Percentiles rank a stretch among this genome's conserved stretches.
Evolutionary conservation across 2,797 vertebrate genomes (phyloP).

Genomic region (Coranthus polyacanthus): DNA sequence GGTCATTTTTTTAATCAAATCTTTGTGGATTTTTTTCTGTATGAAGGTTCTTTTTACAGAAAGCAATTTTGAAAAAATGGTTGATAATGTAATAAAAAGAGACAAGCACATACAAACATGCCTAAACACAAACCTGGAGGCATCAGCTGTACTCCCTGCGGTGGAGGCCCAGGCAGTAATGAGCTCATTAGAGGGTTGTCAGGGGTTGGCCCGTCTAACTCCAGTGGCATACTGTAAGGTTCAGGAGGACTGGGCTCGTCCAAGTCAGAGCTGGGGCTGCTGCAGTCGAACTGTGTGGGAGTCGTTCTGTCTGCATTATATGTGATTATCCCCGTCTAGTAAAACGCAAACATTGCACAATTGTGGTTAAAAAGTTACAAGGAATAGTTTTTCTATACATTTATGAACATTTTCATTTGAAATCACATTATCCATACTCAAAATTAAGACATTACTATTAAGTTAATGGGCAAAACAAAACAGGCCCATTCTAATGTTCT

Average conservation of each 20-base stretch:
- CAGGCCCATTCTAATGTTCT: too few species aligned
- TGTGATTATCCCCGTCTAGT: conserved; percentile 86
- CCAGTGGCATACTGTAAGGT: conserved; percentile 72
- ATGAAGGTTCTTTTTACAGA: too few species aligned
- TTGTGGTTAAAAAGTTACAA: background rate
- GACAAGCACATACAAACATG: conserved; percentile 45
- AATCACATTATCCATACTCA: too few species aligned
- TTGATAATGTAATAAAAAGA: too few species aligned
- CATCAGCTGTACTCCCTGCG: conserved; percentile 88
- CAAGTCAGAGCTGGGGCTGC: conserved; percentile 90
- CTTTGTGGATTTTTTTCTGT: too few species aligned
- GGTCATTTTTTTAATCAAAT: too few species aligned
- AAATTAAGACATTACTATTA: too few species aligned
- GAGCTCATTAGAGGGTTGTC: conserved; percentile 89
- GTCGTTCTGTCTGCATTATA: conserved; percentile 84
- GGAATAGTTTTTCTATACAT: too few species aligned
- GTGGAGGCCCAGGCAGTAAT: conserved; percentile 82
- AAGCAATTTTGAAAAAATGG: too few species aligned
- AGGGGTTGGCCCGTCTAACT: conserved; percentile 69
- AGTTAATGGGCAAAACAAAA: too few species aligned
- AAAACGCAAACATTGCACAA: background rate
- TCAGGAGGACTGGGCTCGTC: conserved; percentile 86
- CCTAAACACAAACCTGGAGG: conserved; percentile 87
- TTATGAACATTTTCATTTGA: too few species aligned
- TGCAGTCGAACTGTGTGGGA: conserved; percentile 86